phyloP scores from a whole-genome alignment of 2,113 vertebrate genomes.

The Chelonoidis abingdonii region DNA sequence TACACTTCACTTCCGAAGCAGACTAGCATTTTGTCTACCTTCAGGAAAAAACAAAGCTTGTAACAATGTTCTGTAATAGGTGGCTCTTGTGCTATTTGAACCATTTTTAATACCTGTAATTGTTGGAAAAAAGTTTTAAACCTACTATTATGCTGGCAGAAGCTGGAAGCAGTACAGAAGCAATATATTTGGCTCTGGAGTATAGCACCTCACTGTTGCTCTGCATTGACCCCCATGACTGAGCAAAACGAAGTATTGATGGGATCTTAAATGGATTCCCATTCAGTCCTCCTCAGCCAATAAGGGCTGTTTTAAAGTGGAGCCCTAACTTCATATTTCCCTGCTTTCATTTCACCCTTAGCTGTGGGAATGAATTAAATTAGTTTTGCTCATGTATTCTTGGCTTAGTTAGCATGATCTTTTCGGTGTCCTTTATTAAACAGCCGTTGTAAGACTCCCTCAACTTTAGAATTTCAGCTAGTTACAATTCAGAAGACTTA shows the following conservation, averaged over 20 bases:
- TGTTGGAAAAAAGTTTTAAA: fast-evolving
- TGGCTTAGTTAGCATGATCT: neutral
- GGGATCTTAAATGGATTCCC: neutral
- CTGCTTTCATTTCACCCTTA: neutral
- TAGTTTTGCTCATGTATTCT: neutral
- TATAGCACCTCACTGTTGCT: neutral
- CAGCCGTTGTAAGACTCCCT: neutral
- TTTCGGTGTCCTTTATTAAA: neutral
- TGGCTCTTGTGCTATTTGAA: neutral
- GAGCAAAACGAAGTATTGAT: neutral
- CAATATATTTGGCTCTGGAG: neutral
- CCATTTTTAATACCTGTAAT: neutral
- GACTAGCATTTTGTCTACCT: neutral
- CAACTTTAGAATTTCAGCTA: neutral
- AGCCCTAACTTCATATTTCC: neutral
- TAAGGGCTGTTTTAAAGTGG: neutral
- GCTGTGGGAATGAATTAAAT: neutral
- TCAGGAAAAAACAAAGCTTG: neutral
- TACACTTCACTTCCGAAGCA: neutral
- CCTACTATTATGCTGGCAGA: neutral
- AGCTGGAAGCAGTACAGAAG: neutral
- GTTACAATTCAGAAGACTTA: neutral
- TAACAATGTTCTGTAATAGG: fast-evolving
- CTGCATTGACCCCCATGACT: neutral
- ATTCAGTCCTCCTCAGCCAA: neutral